These are phyloP conservation scores for Zaprionus lachaisei DNA, from an alignment of 1,140 invertebrate genomes.

Conservation along the genomic window DNA sequence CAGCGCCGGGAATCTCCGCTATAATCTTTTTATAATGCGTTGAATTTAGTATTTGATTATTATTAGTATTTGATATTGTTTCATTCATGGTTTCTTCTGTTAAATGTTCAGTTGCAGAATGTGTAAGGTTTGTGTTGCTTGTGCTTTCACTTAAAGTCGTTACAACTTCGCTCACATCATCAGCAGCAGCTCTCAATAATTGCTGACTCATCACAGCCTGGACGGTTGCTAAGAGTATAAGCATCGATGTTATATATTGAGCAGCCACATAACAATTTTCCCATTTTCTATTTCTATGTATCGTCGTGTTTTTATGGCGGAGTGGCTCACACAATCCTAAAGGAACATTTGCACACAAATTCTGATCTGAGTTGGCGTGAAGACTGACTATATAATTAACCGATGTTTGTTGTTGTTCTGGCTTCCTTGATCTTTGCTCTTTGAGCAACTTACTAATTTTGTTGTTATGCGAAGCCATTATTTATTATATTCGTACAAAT, in stretches of 20 bases:
- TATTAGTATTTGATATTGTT: slow-evolving; percentile 22
- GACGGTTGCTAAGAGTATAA: slow-evolving; percentile 44
- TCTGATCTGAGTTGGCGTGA: not conserved
- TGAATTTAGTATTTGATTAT: not conserved
- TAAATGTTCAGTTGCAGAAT: not conserved
- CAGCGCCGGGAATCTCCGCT: slow-evolving; percentile 3
- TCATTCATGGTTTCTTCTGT: not conserved
- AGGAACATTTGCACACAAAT: not conserved
- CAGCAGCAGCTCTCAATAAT: not conserved
- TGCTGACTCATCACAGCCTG: slow-evolving; percentile 22
- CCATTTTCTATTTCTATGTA: slow-evolving; percentile 5
- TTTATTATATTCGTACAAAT: slow-evolving; percentile 5
- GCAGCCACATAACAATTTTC: slow-evolving; percentile 15
- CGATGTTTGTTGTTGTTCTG: not conserved
- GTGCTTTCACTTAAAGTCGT: not conserved
- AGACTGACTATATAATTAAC: not conserved
- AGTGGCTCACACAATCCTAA: not conserved
- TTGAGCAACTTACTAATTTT: slow-evolving; percentile 6
- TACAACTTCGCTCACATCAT: no score
- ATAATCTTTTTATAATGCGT: not conserved
- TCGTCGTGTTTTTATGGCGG: slow-evolving; percentile 2
- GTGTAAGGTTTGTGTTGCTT: not conserved
- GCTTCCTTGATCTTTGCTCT: not conserved
- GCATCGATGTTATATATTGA: slow-evolving; percentile 20
- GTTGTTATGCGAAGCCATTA: not conserved